Conservation (phyloP, 2,113 vertebrate genomes). For the Aix galericulata region DNA sequence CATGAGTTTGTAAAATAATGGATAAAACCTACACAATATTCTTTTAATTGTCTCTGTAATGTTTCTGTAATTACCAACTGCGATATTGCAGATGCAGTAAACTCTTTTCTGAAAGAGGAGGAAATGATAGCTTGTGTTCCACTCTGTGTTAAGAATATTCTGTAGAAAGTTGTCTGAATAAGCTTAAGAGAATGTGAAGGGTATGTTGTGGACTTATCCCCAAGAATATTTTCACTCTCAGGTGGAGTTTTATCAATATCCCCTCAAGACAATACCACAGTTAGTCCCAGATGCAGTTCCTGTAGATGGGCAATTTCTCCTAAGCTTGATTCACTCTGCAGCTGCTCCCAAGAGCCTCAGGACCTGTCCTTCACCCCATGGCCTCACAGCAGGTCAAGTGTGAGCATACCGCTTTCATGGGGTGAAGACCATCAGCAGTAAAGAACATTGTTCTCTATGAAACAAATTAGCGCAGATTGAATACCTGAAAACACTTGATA, state of each 20-base stretch:
- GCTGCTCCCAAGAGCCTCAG: neutral
- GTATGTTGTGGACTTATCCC: neutral
- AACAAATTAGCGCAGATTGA: neutral
- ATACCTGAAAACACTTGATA: neutral
- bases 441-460: neutral
- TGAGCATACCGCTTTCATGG: accelerated
- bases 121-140: neutral
- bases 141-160: neutral
- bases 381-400: neutral
- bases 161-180: neutral
- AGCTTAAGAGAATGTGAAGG: neutral
- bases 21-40: neutral
- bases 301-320: neutral
- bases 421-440: neutral
- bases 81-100: neutral
- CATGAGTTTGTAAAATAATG: neutral
- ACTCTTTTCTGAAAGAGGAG: neutral
- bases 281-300: neutral
- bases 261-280: accelerated
- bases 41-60: neutral
- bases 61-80: neutral
- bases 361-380: accelerated
- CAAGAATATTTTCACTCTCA: neutral
- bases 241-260: neutral
- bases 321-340: neutral